Evolutionary conservation across 1,140 invertebrate species (phyloP), one percentile per base, ranked within the genome.

Genomic region (Ruditapes philippinarum): DNA sequence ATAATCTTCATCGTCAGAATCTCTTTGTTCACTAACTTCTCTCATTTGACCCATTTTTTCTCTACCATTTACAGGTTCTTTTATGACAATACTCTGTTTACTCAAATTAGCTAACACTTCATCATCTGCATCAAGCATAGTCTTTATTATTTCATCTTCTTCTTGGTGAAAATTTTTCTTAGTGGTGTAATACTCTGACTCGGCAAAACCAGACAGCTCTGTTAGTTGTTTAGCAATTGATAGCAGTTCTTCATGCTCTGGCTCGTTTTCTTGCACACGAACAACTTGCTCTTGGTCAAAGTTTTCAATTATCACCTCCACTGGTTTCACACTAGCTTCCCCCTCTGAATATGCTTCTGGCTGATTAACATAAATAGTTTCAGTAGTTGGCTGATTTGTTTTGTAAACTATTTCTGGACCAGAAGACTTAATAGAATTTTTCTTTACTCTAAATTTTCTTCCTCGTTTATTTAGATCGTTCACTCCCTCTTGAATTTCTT

Each of bases 221-320:
- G 85, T 87, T 7, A 87, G 49, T 31, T 87, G 85, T 28, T 79
- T 74, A 22, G 85, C 85, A 60, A 87, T 87, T 14, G 85, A 87
- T 38, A 87, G 79, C 2, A 87, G 42, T 25, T 87, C 85, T 28
- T 87, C 85, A 49, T 78, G 73, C 25, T 79, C 85, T 76, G 70
- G 73, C 25, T 65, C 49, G 36, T 51, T 79, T 31, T 84, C 81
- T 17, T 51, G 42, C 0, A 84, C 60, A 42, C 57, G 62, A 1
- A 84, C 42, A 5, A 51, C 65, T 19, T 38, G 36, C 9, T 73
- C 57, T 33, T 84, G n/a, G 4, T 42, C 81, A 84, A 84, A 36
- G 0, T 54, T 31, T n/a, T 84, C 57, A 70, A 87, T 65, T 17
- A 87, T 62, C 1, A 87, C 49, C 38, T 87, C 85, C 17, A 78